These are phyloP conservation scores for Platyrinchus mystaceus DNA, from an alignment of 2,797 vertebrate species.

Conservation along the genomic window DNA sequence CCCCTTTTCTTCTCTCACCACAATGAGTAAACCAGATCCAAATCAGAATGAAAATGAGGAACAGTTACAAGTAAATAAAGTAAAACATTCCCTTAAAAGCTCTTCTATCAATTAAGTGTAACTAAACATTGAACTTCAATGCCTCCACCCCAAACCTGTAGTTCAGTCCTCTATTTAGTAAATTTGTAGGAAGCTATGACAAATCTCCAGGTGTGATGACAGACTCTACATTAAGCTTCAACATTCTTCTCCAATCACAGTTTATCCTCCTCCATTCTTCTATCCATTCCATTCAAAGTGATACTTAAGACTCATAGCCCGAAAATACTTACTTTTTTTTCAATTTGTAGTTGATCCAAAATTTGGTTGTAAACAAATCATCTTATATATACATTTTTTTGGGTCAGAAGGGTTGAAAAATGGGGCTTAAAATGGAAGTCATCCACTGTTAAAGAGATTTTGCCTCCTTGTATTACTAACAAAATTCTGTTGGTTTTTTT, in stretches of 20 bases:
- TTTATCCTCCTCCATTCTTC: conserved; percentile 38
- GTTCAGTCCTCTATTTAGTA: not conserved
- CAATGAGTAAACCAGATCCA: not conserved
- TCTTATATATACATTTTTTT: not conserved
- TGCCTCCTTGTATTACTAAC: not conserved
- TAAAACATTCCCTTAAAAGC: not conserved
- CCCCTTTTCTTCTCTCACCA: not conserved
- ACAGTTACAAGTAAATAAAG: not conserved
- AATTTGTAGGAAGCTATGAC: not conserved
- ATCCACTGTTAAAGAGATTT: not conserved
- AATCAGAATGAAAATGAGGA: not conserved
- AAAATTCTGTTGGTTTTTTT: not conserved
- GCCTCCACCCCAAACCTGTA: not conserved
- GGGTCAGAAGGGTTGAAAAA: not conserved
- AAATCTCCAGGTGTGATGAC: not conserved
- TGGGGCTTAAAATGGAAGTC: not conserved
- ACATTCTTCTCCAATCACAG: not conserved
- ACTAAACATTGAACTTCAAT: not conserved
- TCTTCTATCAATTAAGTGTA: not conserved
- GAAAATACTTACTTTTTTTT: conserved; percentile 35
- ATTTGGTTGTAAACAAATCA: not conserved
- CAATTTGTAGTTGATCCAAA: not conserved
- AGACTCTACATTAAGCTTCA: conserved; percentile 3
- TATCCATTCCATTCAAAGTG: not conserved
- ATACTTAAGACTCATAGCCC: not conserved